Conservation (phyloP, 1,140 invertebrate species). For the Melitaea cinxia region DNA sequence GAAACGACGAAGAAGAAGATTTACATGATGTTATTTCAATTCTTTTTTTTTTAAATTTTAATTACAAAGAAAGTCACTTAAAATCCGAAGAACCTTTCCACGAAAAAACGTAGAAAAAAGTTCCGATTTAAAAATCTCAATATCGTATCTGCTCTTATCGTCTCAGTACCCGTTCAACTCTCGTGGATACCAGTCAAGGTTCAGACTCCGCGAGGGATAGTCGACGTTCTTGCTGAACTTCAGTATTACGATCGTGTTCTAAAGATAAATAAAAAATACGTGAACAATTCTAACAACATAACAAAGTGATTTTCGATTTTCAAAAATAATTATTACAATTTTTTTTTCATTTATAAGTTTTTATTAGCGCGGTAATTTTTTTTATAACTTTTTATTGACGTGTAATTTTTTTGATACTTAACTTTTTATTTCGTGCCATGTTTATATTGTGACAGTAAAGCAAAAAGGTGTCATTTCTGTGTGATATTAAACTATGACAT, state of each 20-base stretch:
- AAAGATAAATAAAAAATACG: not conserved
- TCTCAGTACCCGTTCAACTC: not conserved
- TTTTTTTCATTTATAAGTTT: not conserved
- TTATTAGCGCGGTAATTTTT: not conserved
- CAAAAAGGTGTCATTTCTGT: not conserved
- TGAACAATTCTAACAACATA: not conserved
- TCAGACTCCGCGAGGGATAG: constrained; percentile 3
- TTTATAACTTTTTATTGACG: not conserved
- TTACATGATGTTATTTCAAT: too few species aligned
- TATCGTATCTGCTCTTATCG: not conserved
- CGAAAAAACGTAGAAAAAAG: not conserved
- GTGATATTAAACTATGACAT: not conserved
- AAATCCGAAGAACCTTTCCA: constrained; percentile 2
- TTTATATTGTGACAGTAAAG: not conserved
- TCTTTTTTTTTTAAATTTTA: too few species aligned
- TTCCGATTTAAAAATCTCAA: not conserved
- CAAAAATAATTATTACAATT: not conserved
- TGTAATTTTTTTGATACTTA: not conserved
- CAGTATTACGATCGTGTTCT: not conserved
- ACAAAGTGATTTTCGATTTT: not conserved
- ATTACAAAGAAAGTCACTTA: too few species aligned
- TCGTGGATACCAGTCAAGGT: constrained; percentile 1
- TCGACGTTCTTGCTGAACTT: not conserved
- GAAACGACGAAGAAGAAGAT: too few species aligned
- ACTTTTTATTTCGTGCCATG: not conserved